Evolutionary conservation across 2,113 vertebrate species (phyloP).

Genomic region (Ornithorhynchus anatinus): DNA sequence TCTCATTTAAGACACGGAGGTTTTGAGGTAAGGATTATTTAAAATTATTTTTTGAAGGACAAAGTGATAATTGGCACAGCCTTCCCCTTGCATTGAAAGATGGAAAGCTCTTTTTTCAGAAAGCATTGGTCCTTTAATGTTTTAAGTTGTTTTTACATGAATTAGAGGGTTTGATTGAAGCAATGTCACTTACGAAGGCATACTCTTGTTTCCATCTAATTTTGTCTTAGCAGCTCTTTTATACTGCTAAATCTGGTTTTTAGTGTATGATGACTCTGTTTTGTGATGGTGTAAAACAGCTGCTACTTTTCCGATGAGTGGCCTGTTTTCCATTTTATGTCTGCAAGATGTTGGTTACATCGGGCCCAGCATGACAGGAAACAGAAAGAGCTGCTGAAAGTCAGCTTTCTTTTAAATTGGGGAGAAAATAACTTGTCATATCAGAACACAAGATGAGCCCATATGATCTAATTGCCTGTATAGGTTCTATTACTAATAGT

Average conservation of each 20-base stretch:
- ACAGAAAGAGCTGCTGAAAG: constrained; percentile 46
- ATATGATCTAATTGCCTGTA: background rate
- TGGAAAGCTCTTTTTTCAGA: constrained; percentile 41
- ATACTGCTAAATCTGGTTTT: constrained; percentile 67
- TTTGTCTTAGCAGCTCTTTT: constrained; percentile 66
- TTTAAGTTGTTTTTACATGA: constrained; percentile 63
- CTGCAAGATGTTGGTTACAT: constrained; percentile 64
- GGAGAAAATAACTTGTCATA: background rate
- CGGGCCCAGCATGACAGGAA: constrained; percentile 43
- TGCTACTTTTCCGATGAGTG: constrained; percentile 64
- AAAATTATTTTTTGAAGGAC: constrained; percentile 20
- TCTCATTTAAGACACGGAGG: constrained; percentile 46
- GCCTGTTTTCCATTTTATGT: constrained; percentile 69
- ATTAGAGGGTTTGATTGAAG: constrained; percentile 62
- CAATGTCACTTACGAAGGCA: constrained; percentile 54
- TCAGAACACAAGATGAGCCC: too few relatives aligned
- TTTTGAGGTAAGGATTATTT: constrained; percentile 52
- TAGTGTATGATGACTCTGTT: constrained; percentile 64
- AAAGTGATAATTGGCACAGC: constrained; percentile 40
- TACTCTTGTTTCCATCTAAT: constrained; percentile 64
- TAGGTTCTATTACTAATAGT: background rate
- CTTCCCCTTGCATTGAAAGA: constrained; percentile 15
- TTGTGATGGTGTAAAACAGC: constrained; percentile 68
- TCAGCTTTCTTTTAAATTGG: background rate
- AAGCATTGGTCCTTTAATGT: constrained; percentile 49